Evolutionary conservation across 2,888 invertebrate genomes (phyloP), one percentile per base, ranked within the genome.

Genomic region (Geotrupes spiniger): DNA sequence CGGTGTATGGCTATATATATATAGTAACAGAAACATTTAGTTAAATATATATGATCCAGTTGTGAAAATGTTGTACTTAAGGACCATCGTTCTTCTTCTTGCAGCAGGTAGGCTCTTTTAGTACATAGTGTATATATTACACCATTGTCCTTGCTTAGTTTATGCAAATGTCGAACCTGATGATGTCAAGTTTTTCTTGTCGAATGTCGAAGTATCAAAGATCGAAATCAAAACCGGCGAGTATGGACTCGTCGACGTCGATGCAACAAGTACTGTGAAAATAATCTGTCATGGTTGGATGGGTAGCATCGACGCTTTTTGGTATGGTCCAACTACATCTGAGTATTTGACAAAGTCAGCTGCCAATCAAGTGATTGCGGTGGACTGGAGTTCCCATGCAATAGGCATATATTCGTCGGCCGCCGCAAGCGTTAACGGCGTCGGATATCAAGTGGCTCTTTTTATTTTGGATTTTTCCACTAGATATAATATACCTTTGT

Each of bases 261-360:
- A 21, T 21, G 4, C 21, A 4, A 21, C 21, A 6, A 4, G 3
- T 4, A 6, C 3, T 21, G 28, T 56, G 1, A 56, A 52, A 31
- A 48, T 56, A 6, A 33, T 56, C 9, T 44, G 47, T 33, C 56
- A 56, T 38, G 56, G 56, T 11, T 54, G 46, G 49, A 39, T 44
- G 21, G 56, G 50, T 33, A 38, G 39, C 33, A 29, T 39, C 11
- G 41, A 46, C n/a, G 29, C 46, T 16, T 48, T 38, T 31, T 56
- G 56, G 56, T 46, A 52, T 29, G 21, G 11, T n/a, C 46, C 49
- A 8, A 49, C 53, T 1, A 46, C 48, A 15, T n/a, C 42, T 4
- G 53, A 44, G 5, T 56, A 52, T 40, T 29, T 49, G 3, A 21
- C 14, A 14, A 46, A 41, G 21, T 47, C 38, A 11, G 28, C 36